Conservation (phyloP, 2,888 invertebrate species). For the Nomada hirtipes region DNA sequence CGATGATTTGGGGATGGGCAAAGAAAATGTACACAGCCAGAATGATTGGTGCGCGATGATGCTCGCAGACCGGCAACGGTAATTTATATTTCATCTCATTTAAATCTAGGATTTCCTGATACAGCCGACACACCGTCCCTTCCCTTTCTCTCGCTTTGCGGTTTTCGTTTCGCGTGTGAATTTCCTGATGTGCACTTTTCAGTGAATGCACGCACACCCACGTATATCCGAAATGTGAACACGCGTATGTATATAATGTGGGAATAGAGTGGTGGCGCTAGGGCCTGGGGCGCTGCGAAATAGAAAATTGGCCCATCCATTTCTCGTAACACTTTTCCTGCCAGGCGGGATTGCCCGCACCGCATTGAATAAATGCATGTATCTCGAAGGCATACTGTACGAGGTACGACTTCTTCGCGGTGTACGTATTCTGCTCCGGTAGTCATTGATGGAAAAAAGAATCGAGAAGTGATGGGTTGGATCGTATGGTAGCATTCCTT, state of each 20-base stretch:
- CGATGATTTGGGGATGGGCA: background rate
- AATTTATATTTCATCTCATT: slow-evolving; percentile 69
- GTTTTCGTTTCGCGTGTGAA: slow-evolving; percentile 31
- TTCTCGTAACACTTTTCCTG: slow-evolving; percentile 77
- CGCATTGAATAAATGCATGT: slow-evolving; percentile 80
- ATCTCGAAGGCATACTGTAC: slow-evolving; percentile 72
- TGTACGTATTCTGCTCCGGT: slow-evolving; percentile 41
- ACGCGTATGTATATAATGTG: slow-evolving; percentile 61
- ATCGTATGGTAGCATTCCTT: slow-evolving; percentile 46
- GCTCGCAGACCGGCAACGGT: slow-evolving; percentile 13
- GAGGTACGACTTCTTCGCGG: slow-evolving; percentile 47
- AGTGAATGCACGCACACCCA: slow-evolving; percentile 3
- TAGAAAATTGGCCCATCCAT: slow-evolving; percentile 82
- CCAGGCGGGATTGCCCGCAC: slow-evolving; percentile 73
- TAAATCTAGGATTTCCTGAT: slow-evolving; percentile 59
- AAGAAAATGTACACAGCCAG: background rate
- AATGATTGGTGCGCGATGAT: background rate
- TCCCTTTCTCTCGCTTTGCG: background rate
- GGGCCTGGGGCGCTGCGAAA: slow-evolving; percentile 72
- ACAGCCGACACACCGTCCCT: slow-evolving; percentile 14
- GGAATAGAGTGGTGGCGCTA: slow-evolving; percentile 60
- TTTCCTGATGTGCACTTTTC: slow-evolving; percentile 25
- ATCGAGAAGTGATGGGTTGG: slow-evolving; percentile 52
- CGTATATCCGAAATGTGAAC: slow-evolving; percentile 27
- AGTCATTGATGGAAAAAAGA: slow-evolving; percentile 24